Base-by-base conservation (phyloP, 2,113 vertebrate species). In the Lepidothrix coronata region DNA sequence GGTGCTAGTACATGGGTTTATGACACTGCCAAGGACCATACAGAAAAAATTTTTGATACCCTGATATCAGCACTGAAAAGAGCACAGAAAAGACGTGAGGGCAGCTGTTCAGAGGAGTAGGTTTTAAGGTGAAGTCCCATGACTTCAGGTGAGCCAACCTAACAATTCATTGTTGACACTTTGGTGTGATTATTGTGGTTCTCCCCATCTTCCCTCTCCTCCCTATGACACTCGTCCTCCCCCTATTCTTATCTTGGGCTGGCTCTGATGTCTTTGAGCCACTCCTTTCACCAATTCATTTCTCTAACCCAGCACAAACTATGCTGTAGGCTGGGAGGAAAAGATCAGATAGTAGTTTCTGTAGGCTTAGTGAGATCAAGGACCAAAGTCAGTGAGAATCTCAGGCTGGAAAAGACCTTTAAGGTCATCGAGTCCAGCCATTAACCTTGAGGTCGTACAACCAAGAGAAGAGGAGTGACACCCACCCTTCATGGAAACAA, bases 181-280 rank as follows among this genome's bases (percentile, higher is more conserved):
- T 33, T 65, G 48, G 12, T 51, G 13, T 35, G 33, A 67, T 31
- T 31, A 41, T 5, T 54, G 28, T 33, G 30, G 71, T 58, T 83
- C 49, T 91, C 44, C n/a, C 31, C 67, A 30, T 41, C 37, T 85
- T 65, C 13, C 17, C 33, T 71, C 55, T 84, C 52, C 70, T 82
- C 58, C 22, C 41, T 11, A 0, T 2, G 13, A 13, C 28, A 28
- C 37, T 79, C 0, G 0, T 23, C 11, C 3, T 8, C 5, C 19
- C 31, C 21, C 7, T 39, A 16, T n/a, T 28, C 39, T 89, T 88
- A 51, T 77, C 80, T 72, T 39, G 9, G 9, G 8, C 22, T 79
- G 27, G 23, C 39, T 91, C 52, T 66, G 15, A 58, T 57, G 41
- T 59, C 28, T 76, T 61, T 49, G 37, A 76, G 46, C 13, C 78